Base-by-base conservation (phyloP, 1,140 invertebrate species). In the Zaprionus ornatus region DNA sequence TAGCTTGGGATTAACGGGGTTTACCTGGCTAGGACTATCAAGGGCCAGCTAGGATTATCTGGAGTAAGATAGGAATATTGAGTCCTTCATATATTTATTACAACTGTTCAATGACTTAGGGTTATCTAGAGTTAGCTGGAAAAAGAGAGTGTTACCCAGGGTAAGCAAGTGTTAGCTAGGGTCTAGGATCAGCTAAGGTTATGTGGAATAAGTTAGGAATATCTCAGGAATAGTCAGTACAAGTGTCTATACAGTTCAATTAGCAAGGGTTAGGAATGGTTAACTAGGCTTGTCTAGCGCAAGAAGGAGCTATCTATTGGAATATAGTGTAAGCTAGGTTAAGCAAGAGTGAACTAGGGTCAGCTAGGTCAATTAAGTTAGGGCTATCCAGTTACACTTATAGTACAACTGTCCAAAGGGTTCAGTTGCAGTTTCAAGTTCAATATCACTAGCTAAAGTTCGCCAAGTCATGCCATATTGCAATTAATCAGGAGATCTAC, bases 401-500 rank as follows among this genome's bases (percentile, higher is more conserved):
- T 10, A 9, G 7, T 17, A 50, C 17, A 48, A 21, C 42, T 19
- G 7, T 50, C 40, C 1, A 50, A 13, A 4, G 1, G 23, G 17
- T 19, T 19, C 2, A 48, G 42, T 59, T 59, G 29, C 12, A 59
- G 7, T 42, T 37, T 59, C 56, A 59, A 61, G 40, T 61, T 61
- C 40, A 61, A 25, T 17, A 25, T 27, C n/a, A 9, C 17, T 9
- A 37, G 19, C 23, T 15, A 19, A 19, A 17, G n/a, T 35, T 57
- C 2, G 19, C 12, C 9, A 6, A 59, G 29, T 37, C 56, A 59
- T 35, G 56, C 13, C 19, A 32, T 12, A 4, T 17, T n/a, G 1
- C 25, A 25, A 61, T 61, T 48, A 29, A 48, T 48, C 40, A 48
- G 4, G 15, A 5, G 23, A 17, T 23, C 37, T 61, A 40, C 23